Evolutionary conservation across 2,888 invertebrate species (phyloP).

Genomic region (Epiblema foenella): DNA sequence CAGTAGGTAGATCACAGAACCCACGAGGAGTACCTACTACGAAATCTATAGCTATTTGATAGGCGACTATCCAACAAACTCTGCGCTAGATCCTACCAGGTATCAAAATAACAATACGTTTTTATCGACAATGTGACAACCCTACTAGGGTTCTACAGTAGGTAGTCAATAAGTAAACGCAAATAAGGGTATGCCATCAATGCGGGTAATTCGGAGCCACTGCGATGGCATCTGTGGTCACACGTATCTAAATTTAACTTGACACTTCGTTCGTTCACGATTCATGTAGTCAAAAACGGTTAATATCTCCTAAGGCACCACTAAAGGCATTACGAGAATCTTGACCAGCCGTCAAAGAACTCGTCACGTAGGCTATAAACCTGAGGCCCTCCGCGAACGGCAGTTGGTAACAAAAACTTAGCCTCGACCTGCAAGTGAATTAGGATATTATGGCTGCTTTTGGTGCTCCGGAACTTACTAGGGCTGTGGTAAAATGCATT

Average conservation of each 20-base stretch:
- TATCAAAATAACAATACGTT: background rate
- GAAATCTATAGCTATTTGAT: no score
- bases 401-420: slow-evolving; percentile 69
- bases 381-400: slow-evolving; percentile 63
- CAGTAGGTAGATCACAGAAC: background rate
- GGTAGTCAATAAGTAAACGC: slow-evolving; percentile 9
- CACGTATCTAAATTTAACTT: slow-evolving; percentile 15
- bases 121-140: background rate
- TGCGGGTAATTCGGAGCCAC: slow-evolving; percentile 1
- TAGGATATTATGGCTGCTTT: slow-evolving; percentile 58
- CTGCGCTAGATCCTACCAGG: background rate
- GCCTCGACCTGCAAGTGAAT: slow-evolving; percentile 68
- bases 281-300: slow-evolving; percentile 16
- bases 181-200: slow-evolving; percentile 11
- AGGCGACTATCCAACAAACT: background rate
- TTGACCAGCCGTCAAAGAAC: slow-evolving; percentile 53
- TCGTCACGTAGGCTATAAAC: slow-evolving; percentile 75
- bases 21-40: background rate
- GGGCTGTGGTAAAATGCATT: slow-evolving; percentile 3
- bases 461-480: no score
- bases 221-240: background rate
- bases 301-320: slow-evolving; percentile 6
- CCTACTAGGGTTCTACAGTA: slow-evolving; percentile 4
- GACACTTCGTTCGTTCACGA: slow-evolving; percentile 1
- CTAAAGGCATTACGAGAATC: slow-evolving; percentile 33